Base-by-base conservation (phyloP, 2,888 invertebrate species). In the Eilema griseolum region DNA sequence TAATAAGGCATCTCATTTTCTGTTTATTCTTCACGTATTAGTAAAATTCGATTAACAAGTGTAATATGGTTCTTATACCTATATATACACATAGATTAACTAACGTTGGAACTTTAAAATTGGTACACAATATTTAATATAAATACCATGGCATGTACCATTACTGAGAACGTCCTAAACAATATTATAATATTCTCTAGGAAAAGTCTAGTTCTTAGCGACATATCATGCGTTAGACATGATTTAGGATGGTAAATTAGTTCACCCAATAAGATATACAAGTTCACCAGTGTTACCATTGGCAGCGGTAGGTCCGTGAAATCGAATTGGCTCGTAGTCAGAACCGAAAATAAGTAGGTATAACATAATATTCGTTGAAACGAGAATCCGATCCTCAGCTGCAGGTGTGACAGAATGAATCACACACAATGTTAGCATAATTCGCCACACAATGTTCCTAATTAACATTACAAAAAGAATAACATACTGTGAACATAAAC, bases 321-420 rank as follows among this genome's bases (percentile, higher is more conserved):
- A 94, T 94, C 91, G 92, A 93, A 92, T 94, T 93, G 94, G 95
- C 93, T 90, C 88, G 87, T 90, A 90, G 90, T 92, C 94, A 92
- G 92, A 87, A 89, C 91, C 93, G 86, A 91, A 94, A 94, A 94
- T 94, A 94, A 91, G 90, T 86, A 88, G 84, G 83, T 89, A 87
- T 86, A 85, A 85, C 85, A 85, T 86, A 84, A 82, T 83, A 85
- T 86, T 86, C 88, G 82, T 80, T 87, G 86, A 89, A 89, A 89
- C 81, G 81, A 80, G 84, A 89, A 84, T 79, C 81, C 79, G 86
- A 85, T 83, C 80, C 83, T 83, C 76, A 72, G 77, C 79, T 86
- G 80, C 87, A 87, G 86, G 86, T 86, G 86, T 78, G 81, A 83
- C 78, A 79, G 80, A 82, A 82, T 87, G 87, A 89, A 85, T 89